Percentiles rank a stretch among this genome's conserved stretches.
Evolutionary conservation across 1,140 invertebrate species (phyloP).

Genomic region (Drosophila micromelanica): DNA sequence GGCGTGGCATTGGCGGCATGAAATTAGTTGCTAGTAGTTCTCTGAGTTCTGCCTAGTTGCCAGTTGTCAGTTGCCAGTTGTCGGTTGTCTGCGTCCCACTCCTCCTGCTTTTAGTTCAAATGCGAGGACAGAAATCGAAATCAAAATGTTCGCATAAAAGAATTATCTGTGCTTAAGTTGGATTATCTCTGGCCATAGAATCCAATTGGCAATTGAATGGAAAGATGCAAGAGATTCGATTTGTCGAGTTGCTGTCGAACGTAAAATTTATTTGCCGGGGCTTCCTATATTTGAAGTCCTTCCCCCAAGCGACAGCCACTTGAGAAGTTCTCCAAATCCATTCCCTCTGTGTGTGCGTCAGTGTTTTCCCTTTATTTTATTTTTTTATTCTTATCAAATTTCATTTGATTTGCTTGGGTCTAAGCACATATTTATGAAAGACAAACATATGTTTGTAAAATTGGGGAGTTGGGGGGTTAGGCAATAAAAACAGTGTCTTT

Average conservation of each 20-base stretch:
- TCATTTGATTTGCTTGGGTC: slow-evolving; percentile 64
- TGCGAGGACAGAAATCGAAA: slow-evolving; percentile 62
- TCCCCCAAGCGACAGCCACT: slow-evolving; percentile 49
- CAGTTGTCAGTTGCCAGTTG: neutral
- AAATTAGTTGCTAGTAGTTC: slow-evolving; percentile 75
- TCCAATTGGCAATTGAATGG: slow-evolving; percentile 79
- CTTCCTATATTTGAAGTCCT: slow-evolving; percentile 41
- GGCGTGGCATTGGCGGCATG: slow-evolving; percentile 49
- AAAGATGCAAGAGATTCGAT: slow-evolving; percentile 70
- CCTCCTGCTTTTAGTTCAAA: slow-evolving; percentile 40
- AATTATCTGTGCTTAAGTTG: slow-evolving; percentile 82
- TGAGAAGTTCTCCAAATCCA: slow-evolving; percentile 53
- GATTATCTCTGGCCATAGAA: slow-evolving; percentile 76
- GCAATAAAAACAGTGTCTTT: neutral
- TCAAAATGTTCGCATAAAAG: slow-evolving; percentile 82
- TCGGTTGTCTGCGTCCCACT: neutral
- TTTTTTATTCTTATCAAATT: slow-evolving; percentile 57
- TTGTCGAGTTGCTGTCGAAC: slow-evolving; percentile 44
- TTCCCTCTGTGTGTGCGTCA: slow-evolving; percentile 15
- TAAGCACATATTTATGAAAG: slow-evolving; percentile 43
- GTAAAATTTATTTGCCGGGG: slow-evolving; percentile 55
- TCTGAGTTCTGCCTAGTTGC: neutral
- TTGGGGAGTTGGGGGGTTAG: slow-evolving; percentile 32
- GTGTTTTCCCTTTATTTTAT: no score
- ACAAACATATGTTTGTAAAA: slow-evolving; percentile 43